Base-by-base conservation (phyloP, 2,113 vertebrate genomes). In the Asarcornis scutulata region DNA sequence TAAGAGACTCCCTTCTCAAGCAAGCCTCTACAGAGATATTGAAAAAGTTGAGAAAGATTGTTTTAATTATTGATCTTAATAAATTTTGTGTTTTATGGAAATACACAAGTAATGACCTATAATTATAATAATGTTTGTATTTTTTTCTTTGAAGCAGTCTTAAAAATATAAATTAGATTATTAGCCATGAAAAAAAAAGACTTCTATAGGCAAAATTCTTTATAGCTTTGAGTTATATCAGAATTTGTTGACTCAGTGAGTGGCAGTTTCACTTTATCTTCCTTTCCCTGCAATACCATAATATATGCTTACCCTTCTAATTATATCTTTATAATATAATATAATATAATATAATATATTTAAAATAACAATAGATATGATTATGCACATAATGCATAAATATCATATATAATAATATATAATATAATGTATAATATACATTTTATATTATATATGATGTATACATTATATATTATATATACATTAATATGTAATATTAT, bases 111-210 rank as follows among this genome's bases (percentile, higher is more conserved):
- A 11, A 85, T 48, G 46, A 48, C 21, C 46, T 22, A 48, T 48
- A 83, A 10, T 69, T 62, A 44, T 50, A 77, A 75, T 44, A 90
- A 40, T 27, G n/a, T 32, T 58, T 4, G 1, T 13, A 17, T 63
- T 55, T 85, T 83, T 67, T 62, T 11, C n/a, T 52, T 60, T 67
- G 32, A 85, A 23, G 17, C 71, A 85, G 14, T 7, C 9, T 89
- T 93, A 89, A n/a, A 89, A 87, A 7, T 83, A 86, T 48, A 83
- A 78, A 87, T 94, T 56, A 83, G 91, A 62, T 93, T 60, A 92
- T 86, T 62, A 87, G 6, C 34, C 64, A 10, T 60, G 29, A 36
- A 75, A 82, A 82, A 38, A 40, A 80, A 52, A 8, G 27, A 44
- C 9, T 73, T 10, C 18, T 91, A 29, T 46, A 88, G 25, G 68